Evolutionary conservation across 2,797 vertebrate species (phyloP), one percentile per base, ranked within the genome.

Genomic region (Danio tinwini): DNA sequence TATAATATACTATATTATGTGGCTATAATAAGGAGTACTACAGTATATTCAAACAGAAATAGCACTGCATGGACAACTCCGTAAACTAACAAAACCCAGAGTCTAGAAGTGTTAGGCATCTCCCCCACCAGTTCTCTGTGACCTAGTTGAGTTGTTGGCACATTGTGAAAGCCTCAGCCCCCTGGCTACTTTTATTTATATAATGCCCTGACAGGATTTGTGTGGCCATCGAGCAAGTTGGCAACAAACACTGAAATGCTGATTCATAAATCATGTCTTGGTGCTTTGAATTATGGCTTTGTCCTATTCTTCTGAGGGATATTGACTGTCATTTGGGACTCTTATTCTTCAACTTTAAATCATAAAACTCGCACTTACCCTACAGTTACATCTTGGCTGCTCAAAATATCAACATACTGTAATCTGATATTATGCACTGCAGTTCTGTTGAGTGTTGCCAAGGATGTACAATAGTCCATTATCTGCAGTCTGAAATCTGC

Each of bases 91-190:
- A 78, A 70, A 83, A 82, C 55, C 21, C 68, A 61, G 65, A 74
- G 63, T 74, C 74, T 65, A 37, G 68, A 74, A 76, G 82, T 83
- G 81, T 67, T 76, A 53, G 69, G 52, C 74, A 58, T 86, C 79
- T 69, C 88, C 81, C 81, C 83, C 86, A 88, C 86, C 71, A 58
- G 88, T 85, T 88, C 87, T 84, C 85, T 85, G 53, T 92, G 90
- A 91, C 92, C 90, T 90, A 92, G 87, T 92, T 93, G 86, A 85
- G 82, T 86, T 90, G 89, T 90, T 90, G 88, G 81, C 82, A 68
- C 77, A 74, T 82, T 88, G 82, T 87, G 77, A 80, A 84, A 82
- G 84, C 85, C 84, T 84, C 83, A 86, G 87, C 88, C 91, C 86
- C 89, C 86, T 88, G 87, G 89, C 87, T 86, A 89, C 75, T 81